phyloP scores from a whole-genome alignment of 2,888 invertebrate genomes.

The Sinhomidia bicolor region DNA sequence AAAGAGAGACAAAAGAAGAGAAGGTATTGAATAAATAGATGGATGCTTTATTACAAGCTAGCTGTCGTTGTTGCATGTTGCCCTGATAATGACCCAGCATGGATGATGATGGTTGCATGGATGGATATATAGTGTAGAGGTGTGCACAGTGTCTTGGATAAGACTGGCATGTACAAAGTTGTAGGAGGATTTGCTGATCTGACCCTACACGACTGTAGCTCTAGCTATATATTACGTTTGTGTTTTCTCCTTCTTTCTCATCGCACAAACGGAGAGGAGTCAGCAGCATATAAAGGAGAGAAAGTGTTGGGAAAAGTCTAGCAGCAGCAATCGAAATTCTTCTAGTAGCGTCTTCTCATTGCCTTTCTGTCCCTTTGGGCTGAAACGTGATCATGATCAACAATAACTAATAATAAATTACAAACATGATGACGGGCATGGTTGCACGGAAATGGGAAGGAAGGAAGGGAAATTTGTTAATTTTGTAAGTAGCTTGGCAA shows the following conservation, averaged over 20 bases:
- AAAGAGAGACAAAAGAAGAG: not conserved
- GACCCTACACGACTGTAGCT: not conserved
- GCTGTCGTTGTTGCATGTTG: not conserved
- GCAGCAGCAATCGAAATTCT: conserved; percentile 35
- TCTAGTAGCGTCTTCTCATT: not conserved
- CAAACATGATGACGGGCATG: conserved; percentile 44
- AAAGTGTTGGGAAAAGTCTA: conserved; percentile 1
- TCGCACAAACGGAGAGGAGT: not conserved
- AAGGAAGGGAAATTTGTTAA: conserved; percentile 6
- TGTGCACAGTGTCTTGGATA: not conserved
- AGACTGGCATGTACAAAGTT: not conserved
- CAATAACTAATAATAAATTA: conserved; percentile 52
- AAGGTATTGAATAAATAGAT: not conserved
- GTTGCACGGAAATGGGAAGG: not conserved
- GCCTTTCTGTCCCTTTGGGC: conserved; percentile 26
- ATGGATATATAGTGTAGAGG: no score
- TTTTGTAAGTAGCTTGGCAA: not conserved
- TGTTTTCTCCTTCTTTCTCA: not conserved
- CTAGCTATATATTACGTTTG: not conserved
- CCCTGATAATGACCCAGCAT: not conserved
- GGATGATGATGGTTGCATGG: not conserved
- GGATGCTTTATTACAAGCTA: not conserved
- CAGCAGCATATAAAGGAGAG: not conserved
- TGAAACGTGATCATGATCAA: conserved; percentile 57
- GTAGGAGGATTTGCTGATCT: not conserved